These are phyloP conservation scores for Peromyscus californicus DNA, from an alignment of 2,113 vertebrate genomes.

Conservation along the genomic window DNA sequence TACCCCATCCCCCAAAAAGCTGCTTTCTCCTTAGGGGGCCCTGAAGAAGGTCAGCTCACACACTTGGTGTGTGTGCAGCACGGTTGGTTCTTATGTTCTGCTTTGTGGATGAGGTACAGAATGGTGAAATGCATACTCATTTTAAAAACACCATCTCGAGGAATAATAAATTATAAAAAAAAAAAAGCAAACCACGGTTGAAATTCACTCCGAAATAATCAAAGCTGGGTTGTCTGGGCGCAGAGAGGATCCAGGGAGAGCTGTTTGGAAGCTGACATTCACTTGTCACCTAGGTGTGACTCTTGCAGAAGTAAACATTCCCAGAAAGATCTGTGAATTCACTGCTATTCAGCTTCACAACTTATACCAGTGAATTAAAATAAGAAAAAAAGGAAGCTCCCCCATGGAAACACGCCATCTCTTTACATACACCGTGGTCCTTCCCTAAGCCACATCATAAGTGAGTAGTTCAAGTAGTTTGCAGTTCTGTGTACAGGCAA, in stretches of 20 bases:
- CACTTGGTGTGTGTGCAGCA: neutral
- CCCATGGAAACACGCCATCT: accelerated
- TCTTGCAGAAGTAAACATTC: neutral
- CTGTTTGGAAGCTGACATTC: neutral
- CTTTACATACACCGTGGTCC: neutral
- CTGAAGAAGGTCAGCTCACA: neutral
- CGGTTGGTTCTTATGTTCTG: neutral
- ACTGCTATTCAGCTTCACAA: neutral
- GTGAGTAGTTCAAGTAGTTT: neutral
- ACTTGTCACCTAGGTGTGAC: neutral
- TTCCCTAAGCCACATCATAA: neutral
- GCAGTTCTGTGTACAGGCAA: neutral
- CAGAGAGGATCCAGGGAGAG: neutral
- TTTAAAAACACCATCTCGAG: neutral
- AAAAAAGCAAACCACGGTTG: neutral
- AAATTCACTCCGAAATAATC: constrained; percentile 56
- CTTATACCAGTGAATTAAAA: neutral
- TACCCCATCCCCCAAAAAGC: neutral
- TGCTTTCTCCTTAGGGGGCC: neutral
- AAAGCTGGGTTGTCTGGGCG: neutral
- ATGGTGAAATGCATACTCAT: neutral
- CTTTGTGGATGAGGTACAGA: neutral
- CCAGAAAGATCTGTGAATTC: neutral
- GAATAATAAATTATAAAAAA: neutral
- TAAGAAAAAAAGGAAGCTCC: neutral